phyloP scores from a whole-genome alignment of 2,888 invertebrate genomes.

The Uloborus plumipes region DNA sequence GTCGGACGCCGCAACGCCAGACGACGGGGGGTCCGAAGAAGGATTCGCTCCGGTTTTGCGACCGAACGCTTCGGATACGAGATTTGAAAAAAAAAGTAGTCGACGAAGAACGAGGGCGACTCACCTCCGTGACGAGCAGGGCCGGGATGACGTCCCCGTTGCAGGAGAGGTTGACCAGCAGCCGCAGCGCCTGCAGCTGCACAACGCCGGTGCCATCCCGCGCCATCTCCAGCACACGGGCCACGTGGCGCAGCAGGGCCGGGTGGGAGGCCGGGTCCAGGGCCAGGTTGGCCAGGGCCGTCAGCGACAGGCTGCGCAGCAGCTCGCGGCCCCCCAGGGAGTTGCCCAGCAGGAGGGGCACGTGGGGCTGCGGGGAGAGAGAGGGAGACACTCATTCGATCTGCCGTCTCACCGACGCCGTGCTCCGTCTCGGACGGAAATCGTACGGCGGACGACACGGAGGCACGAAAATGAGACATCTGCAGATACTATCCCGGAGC shows the following conservation, averaged over 20 bases:
- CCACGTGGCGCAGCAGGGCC: conserved; percentile 45
- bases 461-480: no score
- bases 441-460: no score
- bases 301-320: conserved; percentile 73
- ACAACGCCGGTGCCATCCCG: conserved; percentile 72
- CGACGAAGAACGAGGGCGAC: no score
- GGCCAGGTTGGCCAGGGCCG: conserved; percentile 75
- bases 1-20: no score
- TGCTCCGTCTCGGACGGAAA: no score
- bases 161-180: conserved; percentile 76
- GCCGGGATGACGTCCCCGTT: conserved; percentile 76
- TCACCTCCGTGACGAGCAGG: conserved; percentile 76
- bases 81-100: no score
- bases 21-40: no score
- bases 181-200: conserved; percentile 74
- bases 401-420: no score
- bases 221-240: conserved; percentile 69
- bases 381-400: no score
- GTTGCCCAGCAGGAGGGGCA: conserved; percentile 73
- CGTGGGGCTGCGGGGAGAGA: conserved; percentile 71
- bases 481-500: no score
- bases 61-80: no score
- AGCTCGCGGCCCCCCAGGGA: conserved; percentile 72
- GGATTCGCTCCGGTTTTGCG: no score
- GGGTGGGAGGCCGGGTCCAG: conserved; percentile 69